A percentile compares a stretch with the other conserved stretches of the same genome.
Conservation (phyloP, 2,797 vertebrate species). For the Chlorospingus semifuscus region DNA sequence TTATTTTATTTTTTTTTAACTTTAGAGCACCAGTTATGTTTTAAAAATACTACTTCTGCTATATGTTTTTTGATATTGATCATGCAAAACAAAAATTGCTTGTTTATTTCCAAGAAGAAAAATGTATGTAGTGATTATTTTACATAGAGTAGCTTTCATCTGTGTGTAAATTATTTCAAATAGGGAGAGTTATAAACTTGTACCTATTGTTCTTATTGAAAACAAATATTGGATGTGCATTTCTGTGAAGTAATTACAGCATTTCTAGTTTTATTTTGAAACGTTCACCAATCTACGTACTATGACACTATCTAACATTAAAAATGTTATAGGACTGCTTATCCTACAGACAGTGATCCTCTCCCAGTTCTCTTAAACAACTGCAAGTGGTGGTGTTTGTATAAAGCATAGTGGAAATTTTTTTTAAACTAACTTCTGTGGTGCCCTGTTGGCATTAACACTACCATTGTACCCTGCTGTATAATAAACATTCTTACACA, state of each 20-base stretch:
- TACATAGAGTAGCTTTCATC: slow-evolving; percentile 85
- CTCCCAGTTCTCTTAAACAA: slow-evolving; percentile 73
- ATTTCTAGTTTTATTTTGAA: slow-evolving; percentile 81
- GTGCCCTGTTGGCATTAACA: slow-evolving; percentile 82
- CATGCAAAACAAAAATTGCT: slow-evolving; percentile 82
- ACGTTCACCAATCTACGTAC: slow-evolving; percentile 74
- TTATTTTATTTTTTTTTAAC: not conserved
- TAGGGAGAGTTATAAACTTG: slow-evolving; percentile 80
- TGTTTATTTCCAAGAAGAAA: slow-evolving; percentile 83
- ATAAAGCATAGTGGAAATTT: slow-evolving; percentile 86
- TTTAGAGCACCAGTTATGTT: slow-evolving; percentile 75
- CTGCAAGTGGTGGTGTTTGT: slow-evolving; percentile 84
- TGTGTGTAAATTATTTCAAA: slow-evolving; percentile 88
- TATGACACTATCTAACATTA: slow-evolving; percentile 77
- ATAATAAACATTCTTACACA: slow-evolving; percentile 85
- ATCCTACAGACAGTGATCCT: slow-evolving; percentile 69
- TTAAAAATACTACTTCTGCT: slow-evolving; percentile 78
- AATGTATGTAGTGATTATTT: slow-evolving; percentile 88
- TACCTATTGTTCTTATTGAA: slow-evolving; percentile 80
- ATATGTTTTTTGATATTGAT: slow-evolving; percentile 81
- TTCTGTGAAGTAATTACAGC: slow-evolving; percentile 81
- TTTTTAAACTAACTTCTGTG: slow-evolving; percentile 85
- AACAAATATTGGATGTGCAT: slow-evolving; percentile 81
- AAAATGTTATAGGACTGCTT: slow-evolving; percentile 71
- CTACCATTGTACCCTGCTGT: slow-evolving; percentile 85